Conservation (phyloP, 2,797 vertebrate genomes). For the Cetoscarus ocellatus region DNA sequence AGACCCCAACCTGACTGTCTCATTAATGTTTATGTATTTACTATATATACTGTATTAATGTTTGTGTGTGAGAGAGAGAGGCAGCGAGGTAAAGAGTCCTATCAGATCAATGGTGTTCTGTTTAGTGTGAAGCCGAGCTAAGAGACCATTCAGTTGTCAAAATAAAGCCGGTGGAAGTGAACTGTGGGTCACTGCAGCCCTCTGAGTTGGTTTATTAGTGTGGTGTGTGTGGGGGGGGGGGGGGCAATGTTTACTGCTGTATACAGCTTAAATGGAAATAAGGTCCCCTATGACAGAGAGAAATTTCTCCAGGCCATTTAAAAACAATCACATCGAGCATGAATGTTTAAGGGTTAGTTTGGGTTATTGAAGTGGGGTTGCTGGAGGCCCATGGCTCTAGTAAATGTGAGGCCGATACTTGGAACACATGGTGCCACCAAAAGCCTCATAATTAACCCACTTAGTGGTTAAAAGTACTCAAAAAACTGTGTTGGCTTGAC, state of each 20-base stretch:
- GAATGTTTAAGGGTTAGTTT: not conserved
- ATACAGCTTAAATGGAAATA: constrained; percentile 33
- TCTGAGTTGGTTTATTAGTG: constrained; percentile 74
- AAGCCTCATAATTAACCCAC: too few species aligned
- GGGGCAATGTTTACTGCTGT: constrained; percentile 46
- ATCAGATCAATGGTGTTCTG: constrained; percentile 81
- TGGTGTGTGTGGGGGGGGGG: constrained; percentile 47
- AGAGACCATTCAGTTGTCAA: constrained; percentile 79
- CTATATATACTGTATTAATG: constrained; percentile 61
- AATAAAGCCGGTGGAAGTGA: constrained; percentile 74
- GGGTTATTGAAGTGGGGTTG: not conserved
- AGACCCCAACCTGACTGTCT: constrained; percentile 62
- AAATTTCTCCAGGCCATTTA: not conserved
- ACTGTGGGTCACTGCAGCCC: constrained; percentile 58
- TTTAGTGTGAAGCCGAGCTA: constrained; percentile 63
- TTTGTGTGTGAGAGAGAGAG: constrained; percentile 52
- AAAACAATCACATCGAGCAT: constrained; percentile 3
- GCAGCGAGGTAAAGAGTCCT: constrained; percentile 49
- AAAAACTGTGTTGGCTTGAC: too few species aligned
- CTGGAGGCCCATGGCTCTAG: constrained; percentile 14
- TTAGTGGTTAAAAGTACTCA: too few species aligned
- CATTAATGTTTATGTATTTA: constrained; percentile 59
- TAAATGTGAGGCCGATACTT: not conserved
- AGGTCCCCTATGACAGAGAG: constrained; percentile 19
- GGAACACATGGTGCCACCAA: too few species aligned